These are phyloP conservation scores for Nematolebias whitei DNA, from an alignment of 2,113 vertebrate genomes.

Conservation along the genomic window DNA sequence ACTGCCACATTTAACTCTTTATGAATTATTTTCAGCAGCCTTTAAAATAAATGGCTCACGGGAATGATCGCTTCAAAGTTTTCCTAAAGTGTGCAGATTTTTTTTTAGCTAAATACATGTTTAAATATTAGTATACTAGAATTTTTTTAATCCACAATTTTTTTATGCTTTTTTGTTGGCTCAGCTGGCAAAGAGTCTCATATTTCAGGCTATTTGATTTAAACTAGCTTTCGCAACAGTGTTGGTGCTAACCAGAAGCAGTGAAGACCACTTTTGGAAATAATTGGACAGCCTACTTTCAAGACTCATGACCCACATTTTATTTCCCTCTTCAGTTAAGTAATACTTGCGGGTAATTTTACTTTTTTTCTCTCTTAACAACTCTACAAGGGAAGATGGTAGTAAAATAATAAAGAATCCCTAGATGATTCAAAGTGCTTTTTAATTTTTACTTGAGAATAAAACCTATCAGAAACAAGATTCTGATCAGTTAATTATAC, in stretches of 20 bases:
- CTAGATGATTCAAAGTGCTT: too few species aligned
- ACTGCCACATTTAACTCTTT: conserved; percentile 16
- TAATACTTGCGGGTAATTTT: conserved; percentile 9
- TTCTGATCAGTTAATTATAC: too few species aligned
- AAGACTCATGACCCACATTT: conserved; percentile 54
- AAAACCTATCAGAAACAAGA: too few species aligned
- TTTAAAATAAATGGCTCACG: neutral
- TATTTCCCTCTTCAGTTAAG: conserved; percentile 19
- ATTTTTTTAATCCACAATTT: conserved; percentile 23
- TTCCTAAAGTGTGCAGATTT: neutral
- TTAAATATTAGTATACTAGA: conserved; percentile 26
- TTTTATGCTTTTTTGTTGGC: conserved; percentile 29
- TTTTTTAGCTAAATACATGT: conserved; percentile 10
- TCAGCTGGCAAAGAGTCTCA: conserved; percentile 33
- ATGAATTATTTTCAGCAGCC: neutral
- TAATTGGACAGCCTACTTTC: conserved; percentile 66
- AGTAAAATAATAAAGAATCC: neutral
- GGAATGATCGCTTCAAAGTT: neutral
- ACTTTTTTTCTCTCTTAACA: neutral
- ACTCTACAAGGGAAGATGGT: neutral
- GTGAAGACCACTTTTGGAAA: conserved; percentile 51
- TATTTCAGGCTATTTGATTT: conserved; percentile 51
- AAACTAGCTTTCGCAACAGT: conserved; percentile 13
- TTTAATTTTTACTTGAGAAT: too few species aligned
- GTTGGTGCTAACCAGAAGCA: conserved; percentile 51